These are phyloP conservation scores for Tokudaia muenninki DNA, from an alignment of 2,797 vertebrate species.

Conservation along the genomic window DNA sequence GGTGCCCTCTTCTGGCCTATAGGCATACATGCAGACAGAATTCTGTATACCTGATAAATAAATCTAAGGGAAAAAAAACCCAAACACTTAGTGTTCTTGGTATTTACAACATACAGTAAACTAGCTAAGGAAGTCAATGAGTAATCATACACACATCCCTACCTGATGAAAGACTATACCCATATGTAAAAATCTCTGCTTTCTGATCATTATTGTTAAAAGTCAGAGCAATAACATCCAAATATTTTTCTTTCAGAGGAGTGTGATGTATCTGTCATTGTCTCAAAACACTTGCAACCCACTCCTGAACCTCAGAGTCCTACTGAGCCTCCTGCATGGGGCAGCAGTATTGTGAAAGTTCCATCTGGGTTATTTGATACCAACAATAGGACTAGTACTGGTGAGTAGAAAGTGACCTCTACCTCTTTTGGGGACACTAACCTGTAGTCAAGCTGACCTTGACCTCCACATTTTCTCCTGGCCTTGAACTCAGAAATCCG, in stretches of 20 bases:
- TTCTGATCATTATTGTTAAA: background rate
- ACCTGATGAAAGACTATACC: background rate
- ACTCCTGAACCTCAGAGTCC: slow-evolving; percentile 86
- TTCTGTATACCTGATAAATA: background rate
- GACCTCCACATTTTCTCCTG: background rate
- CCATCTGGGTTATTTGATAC: slow-evolving; percentile 92
- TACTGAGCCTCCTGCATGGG: slow-evolving; percentile 84
- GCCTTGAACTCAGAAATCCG: too few species aligned
- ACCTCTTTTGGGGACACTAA: background rate
- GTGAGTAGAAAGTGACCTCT: slow-evolving; percentile 82
- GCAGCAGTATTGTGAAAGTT: slow-evolving; percentile 95
- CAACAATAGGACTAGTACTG: slow-evolving; percentile 86
- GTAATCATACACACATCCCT: background rate
- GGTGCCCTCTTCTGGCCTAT: background rate
- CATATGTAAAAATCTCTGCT: background rate
- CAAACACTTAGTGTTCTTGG: background rate
- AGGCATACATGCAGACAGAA: background rate
- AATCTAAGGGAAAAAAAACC: background rate
- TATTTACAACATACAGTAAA: slow-evolving; percentile 24
- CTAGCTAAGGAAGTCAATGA: slow-evolving; percentile 37
- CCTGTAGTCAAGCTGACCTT: background rate
- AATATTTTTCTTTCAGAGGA: slow-evolving; percentile 78
- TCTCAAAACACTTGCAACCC: slow-evolving; percentile 88
- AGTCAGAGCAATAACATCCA: slow-evolving; percentile 48
- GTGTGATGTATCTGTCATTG: slow-evolving; percentile 82